These are phyloP conservation scores for Corythoichthys intestinalis DNA, from an alignment of 2,113 vertebrate genomes.

Conservation along the genomic window DNA sequence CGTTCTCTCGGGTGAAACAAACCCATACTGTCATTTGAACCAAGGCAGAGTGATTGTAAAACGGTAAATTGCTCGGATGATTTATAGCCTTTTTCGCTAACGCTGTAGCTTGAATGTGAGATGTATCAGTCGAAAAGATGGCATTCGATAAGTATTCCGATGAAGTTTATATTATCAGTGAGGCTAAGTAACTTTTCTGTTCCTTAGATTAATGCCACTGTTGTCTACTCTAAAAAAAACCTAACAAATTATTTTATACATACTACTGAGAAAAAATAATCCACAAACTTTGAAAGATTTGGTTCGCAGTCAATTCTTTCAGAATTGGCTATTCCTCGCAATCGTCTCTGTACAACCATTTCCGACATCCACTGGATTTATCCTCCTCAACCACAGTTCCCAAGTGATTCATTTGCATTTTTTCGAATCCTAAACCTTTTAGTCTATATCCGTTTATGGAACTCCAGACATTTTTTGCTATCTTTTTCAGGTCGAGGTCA, in stretches of 20 bases:
- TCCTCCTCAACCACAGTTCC: neutral
- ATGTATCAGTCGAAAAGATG: constrained; percentile 7
- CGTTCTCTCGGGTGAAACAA: neutral
- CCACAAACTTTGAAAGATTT: neutral
- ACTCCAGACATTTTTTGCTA: neutral
- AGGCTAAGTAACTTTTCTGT: no score
- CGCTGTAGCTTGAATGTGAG: neutral
- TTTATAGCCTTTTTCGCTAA: neutral
- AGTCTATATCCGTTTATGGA: neutral
- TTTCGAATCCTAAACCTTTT: neutral
- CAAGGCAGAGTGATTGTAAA: neutral
- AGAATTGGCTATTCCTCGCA: no score
- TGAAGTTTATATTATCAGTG: neutral
- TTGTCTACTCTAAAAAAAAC: neutral
- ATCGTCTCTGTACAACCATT: neutral
- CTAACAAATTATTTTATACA: neutral
- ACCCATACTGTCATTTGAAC: neutral
- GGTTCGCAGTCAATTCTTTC: no score
- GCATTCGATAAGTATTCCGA: neutral
- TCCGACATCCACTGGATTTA: neutral
- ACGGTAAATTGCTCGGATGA: constrained; percentile 21
- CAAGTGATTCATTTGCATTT: neutral
- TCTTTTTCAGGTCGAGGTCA: neutral
- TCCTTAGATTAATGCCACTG: no score
- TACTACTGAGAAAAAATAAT: neutral